Evolutionary conservation across 1,140 invertebrate genomes (phyloP).

Genomic region (Diprion similis): DNA sequence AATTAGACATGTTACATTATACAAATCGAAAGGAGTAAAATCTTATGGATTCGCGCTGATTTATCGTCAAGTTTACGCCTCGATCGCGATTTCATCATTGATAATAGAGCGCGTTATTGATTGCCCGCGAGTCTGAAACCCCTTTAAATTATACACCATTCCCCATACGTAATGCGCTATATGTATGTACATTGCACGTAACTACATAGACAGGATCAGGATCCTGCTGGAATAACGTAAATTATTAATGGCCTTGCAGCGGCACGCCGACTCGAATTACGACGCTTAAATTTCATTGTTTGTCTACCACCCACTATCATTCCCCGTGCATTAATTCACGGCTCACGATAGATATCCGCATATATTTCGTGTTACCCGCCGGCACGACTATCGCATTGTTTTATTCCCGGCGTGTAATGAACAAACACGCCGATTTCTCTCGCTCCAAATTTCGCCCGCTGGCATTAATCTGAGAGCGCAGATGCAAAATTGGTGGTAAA

Average conservation of each 20-base stretch:
- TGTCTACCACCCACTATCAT: neutral
- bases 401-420: too few species aligned
- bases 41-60: neutral
- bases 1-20: neutral
- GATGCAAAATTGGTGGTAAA: too few species aligned
- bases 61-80: neutral
- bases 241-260: slow-evolving; percentile 1
- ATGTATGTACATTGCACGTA: too few species aligned
- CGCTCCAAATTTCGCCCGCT: too few species aligned
- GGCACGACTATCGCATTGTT: too few species aligned
- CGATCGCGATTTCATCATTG: neutral
- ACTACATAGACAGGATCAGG: neutral
- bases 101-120: neutral
- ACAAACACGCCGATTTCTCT: too few species aligned
- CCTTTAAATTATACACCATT: neutral
- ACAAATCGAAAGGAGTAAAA: neutral
- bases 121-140: neutral
- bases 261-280: slow-evolving; percentile 4
- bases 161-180: too few species aligned
- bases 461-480: too few species aligned
- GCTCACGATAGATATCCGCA: neutral
- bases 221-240: neutral
- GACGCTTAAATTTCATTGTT: slow-evolving; percentile 5
- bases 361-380: too few species aligned
- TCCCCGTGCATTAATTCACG: slow-evolving; percentile 3